Base-by-base conservation (phyloP, 2,113 vertebrate species). In the Lampris megalopsis region DNA sequence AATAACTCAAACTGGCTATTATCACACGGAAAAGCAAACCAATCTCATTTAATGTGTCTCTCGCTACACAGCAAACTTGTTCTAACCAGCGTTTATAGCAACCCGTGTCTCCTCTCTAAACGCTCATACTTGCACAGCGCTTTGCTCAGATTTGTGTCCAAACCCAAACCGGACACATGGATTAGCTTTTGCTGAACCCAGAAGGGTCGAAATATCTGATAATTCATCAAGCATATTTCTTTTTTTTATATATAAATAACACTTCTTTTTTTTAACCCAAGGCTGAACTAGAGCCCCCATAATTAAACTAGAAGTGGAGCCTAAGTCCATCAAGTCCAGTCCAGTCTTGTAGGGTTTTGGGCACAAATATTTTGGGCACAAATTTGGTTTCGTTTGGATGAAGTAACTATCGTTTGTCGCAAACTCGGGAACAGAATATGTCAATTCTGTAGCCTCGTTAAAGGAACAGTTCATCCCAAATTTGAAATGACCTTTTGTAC, bases 1-100 rank as follows among this genome's bases (percentile, higher is more conserved):
- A 80, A 47, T 58, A 9, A 24, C 56, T 42, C 35, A 56, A 4
- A 47, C 68, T 64, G 73, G 9, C 37, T 5, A 53, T 53, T 11
- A 11, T 11, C 42, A 70, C 2, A 54, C 73, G 68, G 35, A 62
- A 73, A 63, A 53, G 41, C 4, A 37, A 3, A 38, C 45, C 38
- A 4, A 5, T 42, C 42, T 73, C 75, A 64, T 64, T 38, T 41
- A 5, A 7, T 4, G 2, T 63, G 9, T 56, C 10, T 62, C 8
- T 35, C 37, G 60, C 43, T 0, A 53, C 13, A 53, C 2, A 53
- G 50, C 4, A 2, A 53, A 53, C 11, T 2, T 61, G 3, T 61
- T 9, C 42, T 3, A 41, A 11, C 38, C 37, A 24, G 24, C 24
- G 24, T 24, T 24, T 24, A 24, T 24, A 24, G 24, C 24, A 24